Percentiles rank a stretch among this genome's conserved stretches.
These are phyloP conservation scores for Torymus aiolomorphi DNA, from an alignment of 2,888 invertebrate genomes.

Conservation along the genomic window DNA sequence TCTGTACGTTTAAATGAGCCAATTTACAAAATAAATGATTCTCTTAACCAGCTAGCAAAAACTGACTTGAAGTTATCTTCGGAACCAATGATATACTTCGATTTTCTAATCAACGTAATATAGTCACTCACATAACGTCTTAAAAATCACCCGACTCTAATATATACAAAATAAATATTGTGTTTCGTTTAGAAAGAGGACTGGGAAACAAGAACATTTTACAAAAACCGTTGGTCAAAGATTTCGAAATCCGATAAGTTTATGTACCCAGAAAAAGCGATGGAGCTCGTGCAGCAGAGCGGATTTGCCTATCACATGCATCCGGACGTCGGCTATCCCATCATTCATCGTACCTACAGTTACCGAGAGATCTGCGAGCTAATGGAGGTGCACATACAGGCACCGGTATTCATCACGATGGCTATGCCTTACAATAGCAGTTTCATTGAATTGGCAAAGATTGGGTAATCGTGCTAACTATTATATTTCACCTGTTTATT, in stretches of 20 bases:
- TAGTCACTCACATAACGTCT: too few species aligned
- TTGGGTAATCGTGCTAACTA: slow-evolving; percentile 62
- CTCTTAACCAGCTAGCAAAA: slow-evolving; percentile 62
- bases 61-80: slow-evolving; percentile 26
- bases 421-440: slow-evolving; percentile 64
- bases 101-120: slow-evolving; percentile 20
- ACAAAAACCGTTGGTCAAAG: slow-evolving; percentile 61
- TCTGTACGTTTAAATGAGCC: slow-evolving; percentile 69
- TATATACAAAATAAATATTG: neutral
- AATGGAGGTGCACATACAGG: slow-evolving; percentile 52
- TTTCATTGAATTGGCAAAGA: slow-evolving; percentile 66
- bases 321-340: slow-evolving; percentile 60
- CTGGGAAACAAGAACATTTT: slow-evolving; percentile 7
- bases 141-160: too few species aligned
- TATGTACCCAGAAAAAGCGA: slow-evolving; percentile 64
- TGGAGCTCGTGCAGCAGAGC: slow-evolving; percentile 63
- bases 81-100: slow-evolving; percentile 4
- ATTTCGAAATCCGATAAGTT: slow-evolving; percentile 63
- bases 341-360: slow-evolving; percentile 65
- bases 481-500: neutral
- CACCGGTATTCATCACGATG: slow-evolving; percentile 32
- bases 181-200: slow-evolving; percentile 58
- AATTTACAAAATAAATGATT: slow-evolving; percentile 58
- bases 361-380: slow-evolving; percentile 68
- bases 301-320: slow-evolving; percentile 68